Base-by-base conservation (phyloP, 2,797 vertebrate species). In the Syngnathus acus region DNA sequence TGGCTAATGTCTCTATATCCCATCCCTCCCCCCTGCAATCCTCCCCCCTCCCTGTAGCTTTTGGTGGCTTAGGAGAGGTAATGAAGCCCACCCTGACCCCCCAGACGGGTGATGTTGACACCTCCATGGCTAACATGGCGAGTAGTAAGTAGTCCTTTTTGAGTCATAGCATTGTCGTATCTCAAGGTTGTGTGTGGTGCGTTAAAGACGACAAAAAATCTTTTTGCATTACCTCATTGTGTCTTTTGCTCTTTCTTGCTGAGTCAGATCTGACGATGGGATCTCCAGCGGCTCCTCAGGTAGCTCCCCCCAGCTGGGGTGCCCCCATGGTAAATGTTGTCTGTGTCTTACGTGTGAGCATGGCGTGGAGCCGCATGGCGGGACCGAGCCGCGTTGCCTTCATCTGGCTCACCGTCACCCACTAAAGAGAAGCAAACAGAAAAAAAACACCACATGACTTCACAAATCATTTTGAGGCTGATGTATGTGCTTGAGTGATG, bases 61-160 rank as follows among this genome's bases (percentile, higher is more conserved):
- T 98, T 88, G 95, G 95, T 87, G 96, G 95, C 75, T 84, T 98
- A 95, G 97, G 96, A 61, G 96, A 99, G 83, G 93, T 98, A 87
- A 94, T 99, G 82, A 96, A 95, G 92, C 97, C 97, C 78, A 96
- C 95, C 19, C 88, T 96, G 91, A 94, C 92, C 79, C 94, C 96
- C 66, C 84, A 96, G 72, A 89, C 92, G 16, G 93, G 94, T 9
- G 95, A 98, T 79, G 93, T 98, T 83, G 97, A 99, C 82, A 93
- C 95, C 0, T 96, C 96, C 75, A 94, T 98, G 87, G 96, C 96
- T 85, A 99, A 93, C 86, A 91, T 99, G 93, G 94, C 97, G 78
- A 95, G 95, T 90, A 99, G 97, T 98, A 92, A 93, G 97, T 97
- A 78, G 68, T 68, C 32, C 6, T 62, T 57, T 50, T 48, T 48